Conservation (phyloP, 2,797 vertebrate species). For the Coregonus ussuriensis region DNA sequence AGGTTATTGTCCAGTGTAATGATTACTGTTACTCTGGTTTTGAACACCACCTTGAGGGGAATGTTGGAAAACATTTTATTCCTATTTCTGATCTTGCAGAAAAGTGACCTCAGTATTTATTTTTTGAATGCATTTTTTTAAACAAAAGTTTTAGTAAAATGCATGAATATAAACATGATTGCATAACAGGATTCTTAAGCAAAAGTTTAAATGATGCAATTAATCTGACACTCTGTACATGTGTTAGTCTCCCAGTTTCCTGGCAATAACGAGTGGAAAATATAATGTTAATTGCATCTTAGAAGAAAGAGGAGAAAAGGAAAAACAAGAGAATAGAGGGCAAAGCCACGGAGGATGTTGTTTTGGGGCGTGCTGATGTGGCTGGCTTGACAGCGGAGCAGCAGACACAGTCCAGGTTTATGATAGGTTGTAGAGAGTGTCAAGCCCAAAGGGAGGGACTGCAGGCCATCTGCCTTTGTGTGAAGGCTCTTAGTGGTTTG, state of each 20-base stretch:
- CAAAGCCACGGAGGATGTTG: not conserved
- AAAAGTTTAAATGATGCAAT: not conserved
- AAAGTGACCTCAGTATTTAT: not conserved
- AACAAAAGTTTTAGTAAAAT: too few relatives aligned
- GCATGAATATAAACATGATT: not conserved
- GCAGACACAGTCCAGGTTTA: conserved; percentile 15
- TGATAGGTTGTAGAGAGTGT: conserved; percentile 11
- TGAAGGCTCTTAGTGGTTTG: not conserved
- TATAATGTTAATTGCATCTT: conserved; percentile 1
- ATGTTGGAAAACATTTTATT: not conserved
- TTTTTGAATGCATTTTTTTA: not conserved
- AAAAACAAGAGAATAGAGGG: not conserved
- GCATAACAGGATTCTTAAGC: not conserved
- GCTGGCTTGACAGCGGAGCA: not conserved
- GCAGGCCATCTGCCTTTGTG: not conserved
- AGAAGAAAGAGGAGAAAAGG: not conserved
- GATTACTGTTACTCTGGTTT: not conserved
- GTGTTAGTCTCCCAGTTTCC: not conserved
- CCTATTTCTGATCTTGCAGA: not conserved
- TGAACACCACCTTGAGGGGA: conserved; percentile 22
- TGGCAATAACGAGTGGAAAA: not conserved
- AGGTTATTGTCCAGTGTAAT: not conserved
- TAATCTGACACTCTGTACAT: not conserved
- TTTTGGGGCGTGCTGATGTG: conserved; percentile 8
- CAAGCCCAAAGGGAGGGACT: conserved; percentile 5